These are phyloP conservation scores for Lacanobia wlatinum DNA, from an alignment of 2,888 invertebrate species.

Conservation along the genomic window DNA sequence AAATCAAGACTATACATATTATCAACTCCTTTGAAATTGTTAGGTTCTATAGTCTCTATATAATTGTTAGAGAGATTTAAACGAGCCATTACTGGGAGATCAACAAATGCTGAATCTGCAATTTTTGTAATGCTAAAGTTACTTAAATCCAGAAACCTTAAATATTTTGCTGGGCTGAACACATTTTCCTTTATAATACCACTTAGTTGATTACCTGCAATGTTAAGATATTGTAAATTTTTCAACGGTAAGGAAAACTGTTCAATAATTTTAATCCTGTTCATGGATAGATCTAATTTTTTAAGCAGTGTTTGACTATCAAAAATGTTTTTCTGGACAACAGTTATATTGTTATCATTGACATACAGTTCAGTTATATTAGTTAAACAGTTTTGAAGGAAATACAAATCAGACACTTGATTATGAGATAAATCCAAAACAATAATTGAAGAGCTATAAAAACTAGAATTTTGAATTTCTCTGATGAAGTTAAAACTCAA, in stretches of 20 bases:
- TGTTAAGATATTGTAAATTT: conserved; percentile 80
- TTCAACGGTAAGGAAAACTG: conserved; percentile 76
- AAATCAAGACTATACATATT: conserved; percentile 83
- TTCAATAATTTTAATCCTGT: conserved; percentile 77
- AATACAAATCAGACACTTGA: conserved; percentile 71
- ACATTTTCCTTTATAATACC: conserved; percentile 73
- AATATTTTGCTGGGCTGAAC: conserved; percentile 79
- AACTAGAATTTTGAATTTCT: conserved; percentile 73
- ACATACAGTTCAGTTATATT: conserved; percentile 78
- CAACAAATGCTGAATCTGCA: conserved; percentile 75
- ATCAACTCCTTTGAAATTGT: conserved; percentile 77
- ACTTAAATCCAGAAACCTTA: conserved; percentile 81
- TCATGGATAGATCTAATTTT: conserved; percentile 80
- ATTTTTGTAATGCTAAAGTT: conserved; percentile 76
- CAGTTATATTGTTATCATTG: conserved; percentile 75
- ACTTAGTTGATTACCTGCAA: conserved; percentile 75
- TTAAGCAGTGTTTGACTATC: conserved; percentile 72
- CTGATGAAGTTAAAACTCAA: conserved; percentile 78
- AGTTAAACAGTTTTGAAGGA: conserved; percentile 71
- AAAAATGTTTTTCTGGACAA: conserved; percentile 72
- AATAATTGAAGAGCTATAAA: conserved; percentile 69
- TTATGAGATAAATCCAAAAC: conserved; percentile 82
- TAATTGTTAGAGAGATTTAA: conserved; percentile 82
- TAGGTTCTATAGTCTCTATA: conserved; percentile 74
- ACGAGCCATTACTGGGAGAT: conserved; percentile 78